These are phyloP conservation scores for Drosophila repleta DNA, from an alignment of 1,140 invertebrate genomes.

Conservation along the genomic window DNA sequence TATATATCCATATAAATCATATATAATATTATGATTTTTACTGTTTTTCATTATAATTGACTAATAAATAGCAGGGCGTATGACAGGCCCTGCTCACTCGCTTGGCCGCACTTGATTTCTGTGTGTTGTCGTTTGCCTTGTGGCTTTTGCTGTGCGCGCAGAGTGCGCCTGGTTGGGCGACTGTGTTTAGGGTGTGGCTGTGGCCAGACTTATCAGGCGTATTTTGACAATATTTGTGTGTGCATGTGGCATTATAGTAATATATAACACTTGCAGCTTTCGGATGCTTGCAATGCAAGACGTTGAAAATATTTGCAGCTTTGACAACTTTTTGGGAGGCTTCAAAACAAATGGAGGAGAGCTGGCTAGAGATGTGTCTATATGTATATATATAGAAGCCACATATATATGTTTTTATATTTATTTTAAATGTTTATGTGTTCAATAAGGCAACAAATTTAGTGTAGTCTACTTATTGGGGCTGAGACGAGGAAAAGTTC, in stretches of 20 bases:
- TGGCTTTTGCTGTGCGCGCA: slow-evolving; percentile 3
- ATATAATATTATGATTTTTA: neutral
- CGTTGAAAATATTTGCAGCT: no score
- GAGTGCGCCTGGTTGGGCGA: slow-evolving; percentile 10
- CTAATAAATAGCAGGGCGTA: no score
- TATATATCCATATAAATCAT: neutral
- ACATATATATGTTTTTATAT: no score
- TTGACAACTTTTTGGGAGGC: no score
- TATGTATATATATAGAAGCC: no score
- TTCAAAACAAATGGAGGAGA: no score
- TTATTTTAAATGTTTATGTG: no score
- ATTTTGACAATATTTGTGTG: neutral
- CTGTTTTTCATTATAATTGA: neutral
- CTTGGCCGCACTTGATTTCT: neutral
- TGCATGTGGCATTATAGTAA: neutral
- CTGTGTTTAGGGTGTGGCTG: slow-evolving; percentile 45
- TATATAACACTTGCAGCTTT: neutral
- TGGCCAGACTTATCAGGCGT: neutral
- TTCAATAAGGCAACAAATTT: no score
- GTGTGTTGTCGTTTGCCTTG: neutral
- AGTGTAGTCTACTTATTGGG: no score
- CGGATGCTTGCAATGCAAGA: neutral
- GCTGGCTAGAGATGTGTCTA: no score
- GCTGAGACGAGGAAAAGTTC: no score
- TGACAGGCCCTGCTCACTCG: no score